Evolutionary conservation across 1,140 invertebrate species (phyloP), one percentile per base, ranked within the genome.

Genomic region (Euura lappo): DNA sequence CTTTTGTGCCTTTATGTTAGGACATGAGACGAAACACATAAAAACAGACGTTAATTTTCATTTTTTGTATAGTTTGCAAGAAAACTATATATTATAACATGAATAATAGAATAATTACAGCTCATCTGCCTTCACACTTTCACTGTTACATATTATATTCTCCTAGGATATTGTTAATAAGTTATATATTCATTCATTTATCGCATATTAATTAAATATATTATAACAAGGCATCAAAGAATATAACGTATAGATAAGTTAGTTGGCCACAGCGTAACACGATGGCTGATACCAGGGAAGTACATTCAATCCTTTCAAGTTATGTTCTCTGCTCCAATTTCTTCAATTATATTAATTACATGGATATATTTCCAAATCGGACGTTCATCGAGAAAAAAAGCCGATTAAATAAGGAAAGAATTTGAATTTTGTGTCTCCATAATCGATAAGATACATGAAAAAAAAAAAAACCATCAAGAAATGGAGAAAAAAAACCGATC

Each of bases 131-230:
- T 79, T 79, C 79, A 80, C 77, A 80, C 79, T 79, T 79, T 80
- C 79, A 80, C 79, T 79, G 77, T 80, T 79, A 80, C 79, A 80
- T 79, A 79, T 79, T 78, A 79, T 79, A 80, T 79, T 46, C 72
- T 70, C 65, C 51, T 76, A 71, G 71, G 11, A 68, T 74, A 47
- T 74, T 67, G 71, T 77, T 76, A 75, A 78, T 77, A 73, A 65
- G 72, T 65, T 70, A 73, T 74, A 72, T 69, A 71, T 77, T 74
- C 76, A 71, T 68, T 74, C 66, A 10, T 72, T 28, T 67, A 11
- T 72, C 28, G 69, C 72, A 70, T 77, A 71, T 72, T 76, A 71
- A 47, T 70, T 75, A 74, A 78, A 74, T 75, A 75, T 79, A 60
- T 60, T 60, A 60, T 76, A 73, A 74, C 68, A 76, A 79, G 72